Base-by-base conservation (phyloP, 2,797 vertebrate species). In the Propithecus deckenii region DNA sequence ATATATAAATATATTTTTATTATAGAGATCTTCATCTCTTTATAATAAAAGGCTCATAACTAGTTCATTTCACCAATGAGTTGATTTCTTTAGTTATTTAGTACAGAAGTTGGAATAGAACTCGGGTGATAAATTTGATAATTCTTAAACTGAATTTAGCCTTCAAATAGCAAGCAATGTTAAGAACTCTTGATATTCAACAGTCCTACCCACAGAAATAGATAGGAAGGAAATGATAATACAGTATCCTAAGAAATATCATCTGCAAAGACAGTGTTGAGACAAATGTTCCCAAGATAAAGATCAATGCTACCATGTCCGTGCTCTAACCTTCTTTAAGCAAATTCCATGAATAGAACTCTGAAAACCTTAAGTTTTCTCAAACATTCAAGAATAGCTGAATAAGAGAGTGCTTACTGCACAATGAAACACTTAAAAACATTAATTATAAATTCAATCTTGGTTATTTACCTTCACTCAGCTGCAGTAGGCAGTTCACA, bases 391-490 rank as follows among this genome's bases (percentile, higher is more conserved):
- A 86, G 46, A 93, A 95, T 95, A 71, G 9, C 14, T 75, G 5
- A 89, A 2, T 74, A 71, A 74, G 23, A 38, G 9, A 23, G 65
- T 72, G 35, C 32, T 75, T 55, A 81, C 2, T 30, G 2, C 14
- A 94, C 30, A 94, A 59, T 38, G 0, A 15, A 72, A 35, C n/a
- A 91, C 15, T 79, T 94, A 81, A 90, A 95, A 84, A 92, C 63
- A 96, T 79, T 59, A 76, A 67, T 72, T 80, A 76, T 55, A 63
- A 94, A 86, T 72, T 89, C 38, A 93, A 28, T 61, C 43, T 52
- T 78, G 48, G 59, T 92, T 94, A 97, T 76, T 98, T 87, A 95
- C 80, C 84, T 88, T 89, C 74, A 86, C 87, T 50, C 32, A 86
- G 46, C 38, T 92, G 8, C 4, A 80, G 55, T 7, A 83, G 41